These are phyloP conservation scores for Lepidocolaptes lacrymiger DNA, from an alignment of 2,797 vertebrate species.

Conservation along the genomic window DNA sequence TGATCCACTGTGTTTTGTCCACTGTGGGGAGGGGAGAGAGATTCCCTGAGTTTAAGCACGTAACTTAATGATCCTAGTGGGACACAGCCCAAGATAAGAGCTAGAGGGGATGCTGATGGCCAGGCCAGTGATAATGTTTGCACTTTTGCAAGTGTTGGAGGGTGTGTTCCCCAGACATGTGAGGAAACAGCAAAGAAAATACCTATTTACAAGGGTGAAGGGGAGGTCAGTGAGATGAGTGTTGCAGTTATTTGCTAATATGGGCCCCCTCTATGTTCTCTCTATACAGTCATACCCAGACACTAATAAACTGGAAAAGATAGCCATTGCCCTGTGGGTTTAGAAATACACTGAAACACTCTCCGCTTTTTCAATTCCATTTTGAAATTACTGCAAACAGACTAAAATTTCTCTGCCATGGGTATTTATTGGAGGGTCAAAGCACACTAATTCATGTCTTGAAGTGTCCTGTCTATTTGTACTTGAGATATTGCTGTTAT, in stretches of 20 bases:
- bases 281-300: background rate
- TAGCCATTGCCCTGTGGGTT: background rate
- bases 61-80: background rate
- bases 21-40: background rate
- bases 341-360: background rate
- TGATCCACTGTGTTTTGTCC: background rate
- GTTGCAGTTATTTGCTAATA: background rate
- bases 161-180: conserved; percentile 1
- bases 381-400: background rate
- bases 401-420: background rate
- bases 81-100: conserved; percentile 19
- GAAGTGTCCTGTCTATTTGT: background rate
- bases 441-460: background rate
- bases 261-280: background rate
- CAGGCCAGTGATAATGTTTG: background rate
- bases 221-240: conserved; percentile 1
- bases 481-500: background rate
- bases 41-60: background rate
- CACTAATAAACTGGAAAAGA: background rate
- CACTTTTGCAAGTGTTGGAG: conserved; percentile 3
- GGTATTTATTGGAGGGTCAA: background rate
- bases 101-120: background rate
- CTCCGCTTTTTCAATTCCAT: background rate
- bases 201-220: conserved; percentile 14
- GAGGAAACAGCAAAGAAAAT: conserved; percentile 38